Percentiles rank a stretch among this genome's conserved stretches.
Evolutionary conservation across 2,888 invertebrate species (phyloP).

Genomic region (Cyclophora punctaria): DNA sequence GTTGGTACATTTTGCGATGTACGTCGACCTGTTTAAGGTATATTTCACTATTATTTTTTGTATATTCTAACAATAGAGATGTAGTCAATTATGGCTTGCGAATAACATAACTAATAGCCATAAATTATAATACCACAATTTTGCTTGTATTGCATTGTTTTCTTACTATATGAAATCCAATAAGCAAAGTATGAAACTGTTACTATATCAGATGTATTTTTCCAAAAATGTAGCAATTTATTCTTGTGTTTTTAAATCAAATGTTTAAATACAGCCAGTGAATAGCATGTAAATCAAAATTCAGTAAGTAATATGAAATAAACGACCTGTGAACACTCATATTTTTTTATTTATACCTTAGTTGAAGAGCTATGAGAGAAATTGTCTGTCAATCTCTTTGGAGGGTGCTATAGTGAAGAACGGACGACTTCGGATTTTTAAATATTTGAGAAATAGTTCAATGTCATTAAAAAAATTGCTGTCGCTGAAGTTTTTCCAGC

Average conservation of each 20-base stretch:
- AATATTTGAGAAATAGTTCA: too few species aligned
- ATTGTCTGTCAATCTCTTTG: too few species aligned
- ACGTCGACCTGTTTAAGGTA: conserved; percentile 24
- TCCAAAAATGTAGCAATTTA: too few species aligned
- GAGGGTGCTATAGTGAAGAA: too few species aligned
- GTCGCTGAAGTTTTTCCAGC: too few species aligned
- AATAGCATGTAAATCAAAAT: conserved; percentile 53
- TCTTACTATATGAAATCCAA: conserved; percentile 32
- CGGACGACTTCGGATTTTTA: too few species aligned
- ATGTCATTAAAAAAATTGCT: too few species aligned
- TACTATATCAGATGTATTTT: too few species aligned
- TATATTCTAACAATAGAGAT: conserved; percentile 67
- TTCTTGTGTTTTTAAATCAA: background rate
- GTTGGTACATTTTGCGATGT: conserved; percentile 17
- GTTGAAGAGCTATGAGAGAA: too few species aligned
- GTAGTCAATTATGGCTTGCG: conserved; percentile 69
- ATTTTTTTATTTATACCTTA: too few species aligned
- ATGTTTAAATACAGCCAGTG: conserved; percentile 34
- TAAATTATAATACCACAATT: conserved; percentile 55
- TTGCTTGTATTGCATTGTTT: conserved; percentile 71
- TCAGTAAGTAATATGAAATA: conserved; percentile 51
- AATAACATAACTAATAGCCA: conserved; percentile 73
- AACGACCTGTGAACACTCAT: conserved; percentile 58
- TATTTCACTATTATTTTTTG: conserved; percentile 56
- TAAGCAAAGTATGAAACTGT: conserved; percentile 8